Evolutionary conservation across 2,888 invertebrate genomes (phyloP), one percentile per base, ranked within the genome.

Genomic region (Poecilobothrus nobilitatus): DNA sequence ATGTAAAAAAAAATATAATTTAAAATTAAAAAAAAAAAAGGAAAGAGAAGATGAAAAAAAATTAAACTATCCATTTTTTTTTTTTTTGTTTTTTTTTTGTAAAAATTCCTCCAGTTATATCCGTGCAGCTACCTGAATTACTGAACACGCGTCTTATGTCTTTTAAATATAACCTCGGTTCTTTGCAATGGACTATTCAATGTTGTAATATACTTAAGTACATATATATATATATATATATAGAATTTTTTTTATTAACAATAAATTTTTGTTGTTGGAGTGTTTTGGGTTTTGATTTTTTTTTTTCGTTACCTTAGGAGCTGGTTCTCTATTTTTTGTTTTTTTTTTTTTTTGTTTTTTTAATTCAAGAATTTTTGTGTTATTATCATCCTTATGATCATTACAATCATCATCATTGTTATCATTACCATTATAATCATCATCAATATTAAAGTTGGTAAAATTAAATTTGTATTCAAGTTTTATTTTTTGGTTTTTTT

Each of bases 101-200:
- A 72, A 72, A 72, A 74, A 74, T 74, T 74, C 74, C 73, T 74
- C 71, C 73, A 74, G 71, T 74, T 74, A 74, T 74, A 74, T 74
- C 73, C 73, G 74, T 71, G 73, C 74, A 74, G 76, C 76, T 76
- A 76, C 76, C 76, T 76, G 76, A 75, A 76, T 76, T 76, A 76
- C 76, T 75, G 76, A 76, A 76, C 76, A 76, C 76, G 76, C 76
- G 76, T 76, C 75, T 75, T 73, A 75, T 74, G 75, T 75, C 75
- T 75, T 75, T 71, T 70, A 27, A 72, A 70, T 72, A 71, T 72
- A 70, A 70, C 68, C 71, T 71, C 71, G 70, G 71, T 71, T 70
- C 71, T 71, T 71, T 71, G 71, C 71, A 37, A 37, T 37, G 37
- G 37, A 8, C 12, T 37, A 27, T 27, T 27, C 27, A 72, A 66